Base-by-base conservation (phyloP, 2,888 invertebrate species). In the Eupithecia abbreviata region DNA sequence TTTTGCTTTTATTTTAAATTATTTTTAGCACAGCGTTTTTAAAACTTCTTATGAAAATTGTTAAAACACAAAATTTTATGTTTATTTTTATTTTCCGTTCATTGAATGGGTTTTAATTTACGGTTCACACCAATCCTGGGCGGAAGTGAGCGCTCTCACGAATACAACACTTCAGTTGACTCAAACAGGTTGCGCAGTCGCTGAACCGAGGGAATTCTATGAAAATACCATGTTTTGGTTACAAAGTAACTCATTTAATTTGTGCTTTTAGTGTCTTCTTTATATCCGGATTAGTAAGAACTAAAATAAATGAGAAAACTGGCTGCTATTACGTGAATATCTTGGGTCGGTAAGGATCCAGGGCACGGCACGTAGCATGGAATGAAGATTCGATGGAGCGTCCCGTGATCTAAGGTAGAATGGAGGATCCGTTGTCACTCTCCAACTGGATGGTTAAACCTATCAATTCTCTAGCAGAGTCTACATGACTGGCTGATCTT, bases 101-200 rank as follows among this genome's bases (percentile, higher is more conserved):
- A 66, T 66, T 67, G 30, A 75, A 75, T 68, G 67, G 45, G 67
- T 15, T 62, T 15, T 71, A 51, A 41, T 45, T 62, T 51, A 47
- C 45, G 68, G 74, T 77, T 74, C 74, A 68, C 74, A 77, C 65
- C 71, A 67, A 73, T 71, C 58, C 70, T 13, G 79, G 82, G 83
- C 84, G 86, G 86, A 87, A 85, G 84, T 83, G 74, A 65, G 72
- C 81, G 82, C 84, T 87, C 87, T 85, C 86, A 86, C 85, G 86
- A 82, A 86, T 83, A 86, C 84, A 88, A 87, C 86, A 85, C 83
- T 86, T 84, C 85, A 84, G 84, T 85, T 80, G 81, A 80, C 83
- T 79, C 75, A 85, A 88, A 87, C 88, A 80, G 86, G 88, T 89
- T 89, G 81, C 76, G 73, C 82, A 79, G 80, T 51, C 77, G 66